phyloP scores from a whole-genome alignment of 2,797 vertebrate genomes.

The Natrix natrix region DNA sequence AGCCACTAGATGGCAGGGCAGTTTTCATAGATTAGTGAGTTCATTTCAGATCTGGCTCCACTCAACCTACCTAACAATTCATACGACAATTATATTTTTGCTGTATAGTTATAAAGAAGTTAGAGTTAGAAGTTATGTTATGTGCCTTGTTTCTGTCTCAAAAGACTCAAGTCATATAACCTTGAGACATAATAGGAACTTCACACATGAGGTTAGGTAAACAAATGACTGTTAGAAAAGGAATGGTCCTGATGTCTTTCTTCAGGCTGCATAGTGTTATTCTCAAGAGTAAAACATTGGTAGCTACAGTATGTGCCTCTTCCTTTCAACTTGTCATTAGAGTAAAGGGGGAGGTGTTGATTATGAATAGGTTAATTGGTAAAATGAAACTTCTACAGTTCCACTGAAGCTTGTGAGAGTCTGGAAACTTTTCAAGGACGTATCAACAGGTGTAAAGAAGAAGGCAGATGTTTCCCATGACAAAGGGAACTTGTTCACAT shows the following conservation, averaged over 20 bases:
- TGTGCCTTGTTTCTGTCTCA: neutral
- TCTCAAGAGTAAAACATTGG: too few species aligned
- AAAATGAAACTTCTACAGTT: too few species aligned
- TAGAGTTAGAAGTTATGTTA: neutral
- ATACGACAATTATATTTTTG: neutral
- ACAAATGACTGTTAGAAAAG: neutral
- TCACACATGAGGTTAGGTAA: neutral
- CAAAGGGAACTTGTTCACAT: too few species aligned
- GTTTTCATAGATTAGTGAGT: neutral
- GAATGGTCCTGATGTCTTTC: neutral
- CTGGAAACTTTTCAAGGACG: too few species aligned
- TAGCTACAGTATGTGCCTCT: too few species aligned
- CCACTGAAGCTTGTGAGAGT: too few species aligned
- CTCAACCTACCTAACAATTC: neutral
- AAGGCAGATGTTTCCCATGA: too few species aligned
- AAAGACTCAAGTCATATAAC: neutral
- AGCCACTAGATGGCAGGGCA: constrained; percentile 1
- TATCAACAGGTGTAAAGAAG: too few species aligned
- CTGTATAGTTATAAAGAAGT: neutral
- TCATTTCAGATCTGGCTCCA: neutral
- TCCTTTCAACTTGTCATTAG: too few species aligned
- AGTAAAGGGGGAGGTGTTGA: too few species aligned
- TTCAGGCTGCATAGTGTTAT: neutral
- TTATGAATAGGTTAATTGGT: too few species aligned
- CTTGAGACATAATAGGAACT: neutral